A percentile compares a stretch with the other conserved stretches of the same genome.
These are phyloP conservation scores for Tetramorium parvispinum DNA, from an alignment of 1,140 invertebrate genomes.

Conservation along the genomic window DNA sequence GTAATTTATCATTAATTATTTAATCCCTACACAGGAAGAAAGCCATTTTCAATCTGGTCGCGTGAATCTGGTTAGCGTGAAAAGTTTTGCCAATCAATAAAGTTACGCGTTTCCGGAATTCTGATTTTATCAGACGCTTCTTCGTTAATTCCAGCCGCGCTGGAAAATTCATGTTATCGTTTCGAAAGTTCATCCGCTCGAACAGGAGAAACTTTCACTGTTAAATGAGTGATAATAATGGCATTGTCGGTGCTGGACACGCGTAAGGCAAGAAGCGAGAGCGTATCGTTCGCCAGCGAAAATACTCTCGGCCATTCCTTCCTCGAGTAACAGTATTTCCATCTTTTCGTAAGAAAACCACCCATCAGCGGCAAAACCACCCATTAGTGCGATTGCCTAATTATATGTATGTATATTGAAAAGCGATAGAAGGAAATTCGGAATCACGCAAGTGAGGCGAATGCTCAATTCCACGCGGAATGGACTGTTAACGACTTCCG, in stretches of 20 bases:
- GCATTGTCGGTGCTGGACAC: not conserved
- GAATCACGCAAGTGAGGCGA: not conserved
- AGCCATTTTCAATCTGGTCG: not conserved
- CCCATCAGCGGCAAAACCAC: not conserved
- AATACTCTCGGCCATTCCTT: not conserved
- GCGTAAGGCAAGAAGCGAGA: conserved; percentile 49
- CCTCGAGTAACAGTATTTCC: conserved; percentile 57
- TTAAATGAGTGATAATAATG: conserved; percentile 65
- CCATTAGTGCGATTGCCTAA: not conserved
- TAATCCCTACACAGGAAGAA: not conserved
- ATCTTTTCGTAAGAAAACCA: conserved; percentile 13
- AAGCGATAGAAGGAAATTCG: not conserved
- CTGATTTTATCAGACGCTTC: not conserved
- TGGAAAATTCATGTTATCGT: conserved; percentile 29
- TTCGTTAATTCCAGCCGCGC: not conserved
- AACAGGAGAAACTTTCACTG: conserved; percentile 65
- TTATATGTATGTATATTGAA: not conserved
- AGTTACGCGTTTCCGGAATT: not conserved
- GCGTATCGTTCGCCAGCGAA: conserved; percentile 23
- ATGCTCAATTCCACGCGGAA: not conserved
- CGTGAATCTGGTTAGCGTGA: not conserved
- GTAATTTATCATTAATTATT: conserved; percentile 21
- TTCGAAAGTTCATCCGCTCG: conserved; percentile 34
- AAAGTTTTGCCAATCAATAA: not conserved
- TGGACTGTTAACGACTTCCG: conserved; percentile 7